A percentile compares a stretch with the other conserved stretches of the same genome.
These are phyloP conservation scores for Mycetomoellerius zeteki DNA, from an alignment of 1,140 invertebrate species.

Conservation along the genomic window DNA sequence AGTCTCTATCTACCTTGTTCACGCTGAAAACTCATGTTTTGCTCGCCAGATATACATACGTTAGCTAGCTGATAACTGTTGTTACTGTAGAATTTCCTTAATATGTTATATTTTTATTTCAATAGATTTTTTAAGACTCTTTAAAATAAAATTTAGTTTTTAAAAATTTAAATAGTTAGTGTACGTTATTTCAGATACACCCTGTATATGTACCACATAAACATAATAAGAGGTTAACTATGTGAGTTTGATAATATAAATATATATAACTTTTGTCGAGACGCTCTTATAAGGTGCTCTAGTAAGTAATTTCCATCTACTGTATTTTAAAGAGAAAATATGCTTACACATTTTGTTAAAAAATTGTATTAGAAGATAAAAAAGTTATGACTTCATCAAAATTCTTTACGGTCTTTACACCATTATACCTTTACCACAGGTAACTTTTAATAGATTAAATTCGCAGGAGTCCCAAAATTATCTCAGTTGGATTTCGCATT, in stretches of 20 bases:
- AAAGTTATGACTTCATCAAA: background rate
- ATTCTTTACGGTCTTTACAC: background rate
- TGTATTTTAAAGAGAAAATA: background rate
- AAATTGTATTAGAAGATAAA: background rate
- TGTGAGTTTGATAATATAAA: background rate
- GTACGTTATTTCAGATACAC: too few species aligned
- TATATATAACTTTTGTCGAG: background rate
- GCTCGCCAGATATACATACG: background rate
- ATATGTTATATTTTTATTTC: background rate
- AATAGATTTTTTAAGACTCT: background rate
- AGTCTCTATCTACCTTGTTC: constrained; percentile 17
- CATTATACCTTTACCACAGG: background rate
- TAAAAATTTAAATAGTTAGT: too few species aligned
- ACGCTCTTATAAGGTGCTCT: too few species aligned
- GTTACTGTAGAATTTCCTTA: background rate
- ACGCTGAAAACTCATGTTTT: background rate
- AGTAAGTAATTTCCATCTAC: background rate
- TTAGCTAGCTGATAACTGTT: background rate
- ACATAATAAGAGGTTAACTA: background rate
- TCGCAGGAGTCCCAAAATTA: background rate
- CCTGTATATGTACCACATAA: background rate
- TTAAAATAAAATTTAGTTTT: background rate
- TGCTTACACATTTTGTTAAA: background rate
- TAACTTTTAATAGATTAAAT: background rate
- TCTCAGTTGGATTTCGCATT: background rate